Conservation (phyloP, 2,888 invertebrate genomes). For the Dexiosoma caninum region DNA sequence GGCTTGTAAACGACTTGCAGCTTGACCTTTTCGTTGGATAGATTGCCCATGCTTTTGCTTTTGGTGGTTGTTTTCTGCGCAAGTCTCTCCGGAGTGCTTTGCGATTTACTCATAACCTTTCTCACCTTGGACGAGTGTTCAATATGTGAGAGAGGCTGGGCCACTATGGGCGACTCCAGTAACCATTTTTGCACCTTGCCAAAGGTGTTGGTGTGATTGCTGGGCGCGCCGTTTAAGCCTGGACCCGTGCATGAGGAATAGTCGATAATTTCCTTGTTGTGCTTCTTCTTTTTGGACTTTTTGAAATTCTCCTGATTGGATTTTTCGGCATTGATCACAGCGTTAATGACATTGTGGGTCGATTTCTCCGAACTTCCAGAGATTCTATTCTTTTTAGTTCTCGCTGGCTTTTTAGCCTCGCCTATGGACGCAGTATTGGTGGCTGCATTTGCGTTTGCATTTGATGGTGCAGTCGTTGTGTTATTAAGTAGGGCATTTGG, state of each 20-base stretch:
- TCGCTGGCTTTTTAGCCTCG: constrained; percentile 56
- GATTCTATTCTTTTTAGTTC: constrained; percentile 56
- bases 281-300: constrained; percentile 78
- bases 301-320: constrained; percentile 74
- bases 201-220: constrained; percentile 78
- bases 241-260: constrained; percentile 78
- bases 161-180: constrained; percentile 83
- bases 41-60: constrained; percentile 85
- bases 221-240: constrained; percentile 77
- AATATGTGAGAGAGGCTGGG: constrained; percentile 76
- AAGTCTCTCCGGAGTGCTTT: constrained; percentile 88
- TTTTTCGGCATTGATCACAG: constrained; percentile 73
- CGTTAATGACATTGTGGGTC: constrained; percentile 69
- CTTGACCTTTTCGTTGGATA: constrained; percentile 83
- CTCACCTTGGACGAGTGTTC: constrained; percentile 77
- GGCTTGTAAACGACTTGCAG: constrained; percentile 92
- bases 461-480: not conserved
- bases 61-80: constrained; percentile 81
- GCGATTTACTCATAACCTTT: constrained; percentile 86
- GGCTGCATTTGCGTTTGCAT: constrained; percentile 62
- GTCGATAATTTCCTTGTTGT: constrained; percentile 86
- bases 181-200: constrained; percentile 93
- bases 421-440: too few species aligned
- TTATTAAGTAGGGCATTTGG: not conserved
- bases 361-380: constrained; percentile 50